Base-by-base conservation (phyloP, 2,113 vertebrate species). In the Talpa occidentalis region DNA sequence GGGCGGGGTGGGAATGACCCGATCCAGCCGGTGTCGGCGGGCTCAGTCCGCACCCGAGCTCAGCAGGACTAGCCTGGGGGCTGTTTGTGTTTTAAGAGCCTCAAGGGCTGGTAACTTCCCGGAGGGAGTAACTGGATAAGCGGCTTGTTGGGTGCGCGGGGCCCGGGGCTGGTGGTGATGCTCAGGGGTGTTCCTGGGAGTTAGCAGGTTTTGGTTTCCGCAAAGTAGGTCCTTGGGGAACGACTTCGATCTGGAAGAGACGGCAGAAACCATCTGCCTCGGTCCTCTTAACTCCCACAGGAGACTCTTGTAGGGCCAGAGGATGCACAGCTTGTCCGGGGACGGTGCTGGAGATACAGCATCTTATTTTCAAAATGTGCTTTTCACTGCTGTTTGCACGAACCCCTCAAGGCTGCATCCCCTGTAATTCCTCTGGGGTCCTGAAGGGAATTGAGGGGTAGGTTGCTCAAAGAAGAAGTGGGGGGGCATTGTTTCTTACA, bases 141-240 rank as follows among this genome's bases (percentile, higher is more conserved):
- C 11, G 0, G 5, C n/a, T n/a, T 7, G 62, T 0, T 4, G 52
- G 69, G 24, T 24, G 73, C 49, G 0, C 15, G 1, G 60, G 28
- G 32, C 42, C 42, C 62, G 62, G 5, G n/a, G 10, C 1, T 44
- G 32, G 9, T 21, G 2, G 24, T 5, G 37, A 30, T 17, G 49
- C 54, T 64, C 70, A 1, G 21, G 22, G 5, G 76, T 21, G 49
- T 40, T 10, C n/a, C 59, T 77, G 72, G 64, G 44, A 73, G 10
- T 21, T 32, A 24, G 17, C 42, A 0, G 14, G 0, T 21, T 26
- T 1, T 62, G 37, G 78, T 24, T 84, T 49, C 77, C 59, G 5
- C 52, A 76, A 84, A 82, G 35, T 5, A 42, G 40, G 17, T 6
- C 52, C 26, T 21, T 52, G 4, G 72, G 60, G 49, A 47, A 40